These are phyloP conservation scores for Apaloderma vittatum DNA, from an alignment of 2,113 vertebrate genomes.

Conservation along the genomic window DNA sequence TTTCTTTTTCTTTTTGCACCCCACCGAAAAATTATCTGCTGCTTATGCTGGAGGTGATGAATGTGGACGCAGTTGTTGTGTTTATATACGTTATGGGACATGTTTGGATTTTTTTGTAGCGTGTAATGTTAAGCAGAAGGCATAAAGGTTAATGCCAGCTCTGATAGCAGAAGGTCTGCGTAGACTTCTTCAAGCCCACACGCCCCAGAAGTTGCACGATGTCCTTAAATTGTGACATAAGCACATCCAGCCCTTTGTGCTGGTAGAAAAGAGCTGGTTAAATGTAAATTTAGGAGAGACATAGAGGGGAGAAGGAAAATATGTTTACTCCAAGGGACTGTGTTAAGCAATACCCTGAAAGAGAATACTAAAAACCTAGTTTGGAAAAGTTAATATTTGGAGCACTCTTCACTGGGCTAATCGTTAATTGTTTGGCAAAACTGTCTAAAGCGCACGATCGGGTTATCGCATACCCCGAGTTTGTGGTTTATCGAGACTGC, in stretches of 20 bases:
- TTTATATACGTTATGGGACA: not conserved
- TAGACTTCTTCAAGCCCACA: not conserved
- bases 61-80: not conserved
- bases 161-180: not conserved
- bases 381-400: not conserved
- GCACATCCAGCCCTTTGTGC: not conserved
- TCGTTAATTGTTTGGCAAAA: not conserved
- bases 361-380: not conserved
- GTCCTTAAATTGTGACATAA: not conserved
- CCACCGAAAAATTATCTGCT: not conserved
- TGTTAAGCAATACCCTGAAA: not conserved
- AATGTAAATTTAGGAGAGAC: not conserved
- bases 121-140: not conserved
- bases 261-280: not conserved
- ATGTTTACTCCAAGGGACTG: not conserved
- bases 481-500: not conserved
- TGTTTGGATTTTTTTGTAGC: not conserved
- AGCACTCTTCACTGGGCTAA: not conserved
- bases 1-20: too few relatives aligned
- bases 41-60: not conserved
- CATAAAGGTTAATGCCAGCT: not conserved
- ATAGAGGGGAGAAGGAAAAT: not conserved
- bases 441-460: not conserved
- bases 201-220: not conserved
- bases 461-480: not conserved